Evolutionary conservation across 23 tunicate genomes (phyloP).

Genomic region (Trididemnum clinides): DNA sequence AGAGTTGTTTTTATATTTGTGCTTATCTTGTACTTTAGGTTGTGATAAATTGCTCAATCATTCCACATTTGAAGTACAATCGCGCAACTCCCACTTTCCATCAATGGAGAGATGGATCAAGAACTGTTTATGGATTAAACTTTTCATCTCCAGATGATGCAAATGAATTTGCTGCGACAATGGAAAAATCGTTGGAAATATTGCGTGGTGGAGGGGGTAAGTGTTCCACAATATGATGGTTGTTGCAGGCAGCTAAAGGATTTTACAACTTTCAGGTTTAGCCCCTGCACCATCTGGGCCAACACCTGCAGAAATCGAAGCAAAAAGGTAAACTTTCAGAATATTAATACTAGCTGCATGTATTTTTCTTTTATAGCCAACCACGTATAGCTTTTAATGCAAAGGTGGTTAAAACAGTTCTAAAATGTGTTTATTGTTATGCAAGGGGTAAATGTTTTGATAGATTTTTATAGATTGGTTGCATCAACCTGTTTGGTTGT

Average conservation of each 20-base stretch:
- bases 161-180: constrained; percentile 47
- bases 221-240: too few species aligned
- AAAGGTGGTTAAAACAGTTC: too few species aligned
- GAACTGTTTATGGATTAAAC: constrained; percentile 89
- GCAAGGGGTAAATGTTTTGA: too few species aligned
- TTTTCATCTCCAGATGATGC: constrained; percentile 81
- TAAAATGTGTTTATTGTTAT: too few species aligned
- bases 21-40: constrained; percentile 33
- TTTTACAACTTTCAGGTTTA: constrained; percentile 16
- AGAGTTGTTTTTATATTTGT: too few species aligned
- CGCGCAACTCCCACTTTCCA: constrained; percentile 92
- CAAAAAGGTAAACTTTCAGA: constrained; percentile 17
- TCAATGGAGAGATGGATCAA: constrained; percentile 90
- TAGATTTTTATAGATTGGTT: too few species aligned
- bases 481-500: too few species aligned
- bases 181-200: constrained; percentile 52
- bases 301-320: constrained; percentile 42
- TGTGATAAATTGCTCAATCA: constrained; percentile 87
- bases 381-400: too few species aligned
- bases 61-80: constrained; percentile 81
- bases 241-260: too few species aligned
- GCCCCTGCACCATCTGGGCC: constrained; percentile 31
- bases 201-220: constrained; percentile 29
- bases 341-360: too few species aligned
- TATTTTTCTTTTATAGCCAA: too few species aligned